Conservation (phyloP, 2,888 invertebrate species). For the Melinopterus prodromus region DNA sequence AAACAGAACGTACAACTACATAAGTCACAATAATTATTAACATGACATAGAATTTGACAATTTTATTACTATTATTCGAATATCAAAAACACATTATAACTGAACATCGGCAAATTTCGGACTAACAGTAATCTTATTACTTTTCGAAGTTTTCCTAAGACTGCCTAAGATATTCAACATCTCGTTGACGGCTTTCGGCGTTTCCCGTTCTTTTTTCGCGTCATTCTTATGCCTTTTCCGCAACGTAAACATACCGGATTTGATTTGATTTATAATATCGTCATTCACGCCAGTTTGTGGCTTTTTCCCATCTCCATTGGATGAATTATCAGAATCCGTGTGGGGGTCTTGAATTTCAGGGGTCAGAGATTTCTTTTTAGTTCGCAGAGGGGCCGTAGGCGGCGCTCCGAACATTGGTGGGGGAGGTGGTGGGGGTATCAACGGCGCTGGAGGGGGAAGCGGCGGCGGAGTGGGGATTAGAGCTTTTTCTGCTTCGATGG, state of each 20-base stretch:
- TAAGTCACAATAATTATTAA: constrained; percentile 7
- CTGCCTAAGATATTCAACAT: constrained; percentile 75
- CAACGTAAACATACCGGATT: constrained; percentile 77
- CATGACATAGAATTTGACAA: constrained; percentile 16
- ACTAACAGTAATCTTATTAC: constrained; percentile 51
- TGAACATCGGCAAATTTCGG: constrained; percentile 48
- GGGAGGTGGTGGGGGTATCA: constrained; percentile 49
- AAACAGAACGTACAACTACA: constrained; percentile 9
- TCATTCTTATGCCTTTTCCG: constrained; percentile 71
- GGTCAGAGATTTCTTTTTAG: constrained; percentile 56
- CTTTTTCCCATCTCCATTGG: constrained; percentile 28
- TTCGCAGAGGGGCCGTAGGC: constrained; percentile 64
- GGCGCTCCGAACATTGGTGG: constrained; percentile 59
- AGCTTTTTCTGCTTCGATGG: constrained; percentile 65
- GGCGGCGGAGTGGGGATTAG: constrained; percentile 61
- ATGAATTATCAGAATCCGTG: background rate
- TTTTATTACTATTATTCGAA: constrained; percentile 10
- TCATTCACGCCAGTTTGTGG: constrained; percentile 68
- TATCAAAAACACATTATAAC: constrained; percentile 38
- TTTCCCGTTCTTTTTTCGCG: constrained; percentile 67
- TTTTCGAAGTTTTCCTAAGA: constrained; percentile 64
- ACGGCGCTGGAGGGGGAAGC: constrained; percentile 59
- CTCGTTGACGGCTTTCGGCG: constrained; percentile 70
- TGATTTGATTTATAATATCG: constrained; percentile 80
- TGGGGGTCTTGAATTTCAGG: constrained; percentile 20